These are phyloP conservation scores for Phainopepla nitens DNA, from an alignment of 2,113 vertebrate species.

Conservation along the genomic window DNA sequence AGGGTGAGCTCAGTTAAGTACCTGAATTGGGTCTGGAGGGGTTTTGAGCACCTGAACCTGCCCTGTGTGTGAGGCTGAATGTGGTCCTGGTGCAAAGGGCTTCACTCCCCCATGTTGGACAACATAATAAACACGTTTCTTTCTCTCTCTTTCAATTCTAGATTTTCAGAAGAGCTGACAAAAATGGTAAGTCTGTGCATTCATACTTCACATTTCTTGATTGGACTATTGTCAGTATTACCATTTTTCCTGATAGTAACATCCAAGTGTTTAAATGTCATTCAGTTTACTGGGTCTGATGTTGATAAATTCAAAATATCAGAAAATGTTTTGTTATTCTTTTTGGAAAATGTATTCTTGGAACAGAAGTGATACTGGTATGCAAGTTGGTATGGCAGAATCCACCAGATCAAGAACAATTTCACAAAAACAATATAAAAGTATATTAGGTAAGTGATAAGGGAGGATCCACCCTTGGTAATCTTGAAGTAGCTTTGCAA, in stretches of 20 bases:
- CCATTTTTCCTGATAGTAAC: not conserved
- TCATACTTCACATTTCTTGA: not conserved
- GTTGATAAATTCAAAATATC: not conserved
- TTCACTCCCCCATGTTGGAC: not conserved
- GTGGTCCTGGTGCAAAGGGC: not conserved
- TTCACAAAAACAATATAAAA: not conserved
- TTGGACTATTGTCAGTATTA: not conserved
- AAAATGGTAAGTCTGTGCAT: slow-evolving; percentile 73
- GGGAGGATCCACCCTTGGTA: not conserved
- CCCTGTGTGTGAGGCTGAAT: not conserved
- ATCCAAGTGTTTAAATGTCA: not conserved
- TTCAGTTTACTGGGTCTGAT: not conserved
- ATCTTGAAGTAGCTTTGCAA: not conserved
- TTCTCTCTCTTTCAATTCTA: slow-evolving; percentile 58
- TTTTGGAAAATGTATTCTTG: not conserved
- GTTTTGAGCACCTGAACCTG: not conserved
- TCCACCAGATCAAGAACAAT: not conserved
- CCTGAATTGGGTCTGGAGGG: not conserved
- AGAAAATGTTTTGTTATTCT: not conserved
- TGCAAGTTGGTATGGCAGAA: not conserved
- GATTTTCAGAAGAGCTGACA: slow-evolving; percentile 81
- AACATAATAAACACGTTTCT: not conserved
- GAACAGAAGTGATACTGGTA: not conserved
- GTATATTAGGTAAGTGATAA: not conserved
- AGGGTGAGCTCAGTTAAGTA: not conserved